Conservation (phyloP, 2,113 vertebrate species). For the Melanerpes formicivorus region DNA sequence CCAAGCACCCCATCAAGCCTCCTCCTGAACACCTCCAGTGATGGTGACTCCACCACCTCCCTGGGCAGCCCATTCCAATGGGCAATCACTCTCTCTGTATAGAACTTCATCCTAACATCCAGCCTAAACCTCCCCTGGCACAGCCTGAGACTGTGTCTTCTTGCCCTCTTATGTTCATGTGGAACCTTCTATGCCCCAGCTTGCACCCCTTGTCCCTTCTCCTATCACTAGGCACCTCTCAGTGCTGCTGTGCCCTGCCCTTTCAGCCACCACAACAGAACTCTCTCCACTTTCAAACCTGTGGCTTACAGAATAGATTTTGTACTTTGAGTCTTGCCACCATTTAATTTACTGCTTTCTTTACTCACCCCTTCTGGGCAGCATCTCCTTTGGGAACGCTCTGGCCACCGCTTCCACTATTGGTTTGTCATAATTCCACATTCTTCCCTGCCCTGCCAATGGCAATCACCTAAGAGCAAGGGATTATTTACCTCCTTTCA, state of each 20-base stretch:
- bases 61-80: too few relatives aligned
- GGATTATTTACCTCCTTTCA: constrained; percentile 47
- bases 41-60: too few relatives aligned
- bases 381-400: neutral
- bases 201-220: too few relatives aligned
- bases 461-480: constrained; percentile 4
- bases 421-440: constrained; percentile 17
- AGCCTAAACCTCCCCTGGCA: too few relatives aligned
- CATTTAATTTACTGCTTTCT: constrained; percentile 26
- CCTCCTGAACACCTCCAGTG: too few relatives aligned
- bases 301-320: neutral
- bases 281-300: neutral
- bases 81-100: too few relatives aligned
- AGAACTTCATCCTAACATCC: too few relatives aligned
- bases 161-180: too few relatives aligned
- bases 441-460: constrained; percentile 36
- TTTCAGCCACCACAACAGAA: neutral
- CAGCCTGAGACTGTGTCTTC: too few relatives aligned
- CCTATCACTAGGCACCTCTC: too few relatives aligned
- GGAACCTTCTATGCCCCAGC: too few relatives aligned
- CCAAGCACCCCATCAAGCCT: too few relatives aligned
- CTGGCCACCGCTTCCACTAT: neutral
- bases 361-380: neutral
- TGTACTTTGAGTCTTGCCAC: neutral
- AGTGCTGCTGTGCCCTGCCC: neutral